Evolutionary conservation across 2,888 invertebrate species (phyloP).

Genomic region (Cheilosia soror): DNA sequence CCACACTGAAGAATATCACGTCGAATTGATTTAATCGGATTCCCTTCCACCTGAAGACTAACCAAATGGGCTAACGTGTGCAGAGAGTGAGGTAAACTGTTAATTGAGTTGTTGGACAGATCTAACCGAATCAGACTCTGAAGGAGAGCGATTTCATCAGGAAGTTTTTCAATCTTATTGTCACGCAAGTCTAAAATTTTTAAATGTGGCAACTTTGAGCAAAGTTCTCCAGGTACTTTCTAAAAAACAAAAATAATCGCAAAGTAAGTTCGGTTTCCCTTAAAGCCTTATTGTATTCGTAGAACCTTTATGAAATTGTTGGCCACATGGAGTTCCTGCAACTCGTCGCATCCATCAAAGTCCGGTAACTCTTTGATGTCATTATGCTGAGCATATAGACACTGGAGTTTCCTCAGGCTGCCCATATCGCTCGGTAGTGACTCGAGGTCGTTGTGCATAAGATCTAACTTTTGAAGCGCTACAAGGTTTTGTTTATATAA

Average conservation of each 20-base stretch:
- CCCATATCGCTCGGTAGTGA: slow-evolving; percentile 87
- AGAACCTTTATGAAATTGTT: slow-evolving; percentile 91
- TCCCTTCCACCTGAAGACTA: slow-evolving; percentile 93
- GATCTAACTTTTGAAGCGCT: slow-evolving; percentile 88
- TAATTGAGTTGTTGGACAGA: slow-evolving; percentile 91
- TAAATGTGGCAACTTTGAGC: slow-evolving; percentile 89
- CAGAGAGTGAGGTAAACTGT: slow-evolving; percentile 88
- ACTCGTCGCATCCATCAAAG: slow-evolving; percentile 89
- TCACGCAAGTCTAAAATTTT: slow-evolving; percentile 91
- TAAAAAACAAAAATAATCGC: slow-evolving; percentile 79
- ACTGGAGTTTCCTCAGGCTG: slow-evolving; percentile 89
- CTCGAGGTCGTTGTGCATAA: slow-evolving; percentile 89
- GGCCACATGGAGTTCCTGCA: slow-evolving; percentile 92
- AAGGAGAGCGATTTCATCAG: slow-evolving; percentile 90
- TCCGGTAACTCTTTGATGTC: slow-evolving; percentile 90
- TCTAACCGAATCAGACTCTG: slow-evolving; percentile 92
- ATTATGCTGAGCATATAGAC: slow-evolving; percentile 92
- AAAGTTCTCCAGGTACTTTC: slow-evolving; percentile 89
- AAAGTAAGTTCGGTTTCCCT: slow-evolving; percentile 18
- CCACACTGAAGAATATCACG: slow-evolving; percentile 93
- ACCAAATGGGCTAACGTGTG: slow-evolving; percentile 91
- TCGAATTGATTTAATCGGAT: slow-evolving; percentile 91
- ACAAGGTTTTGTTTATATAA: slow-evolving; percentile 13
- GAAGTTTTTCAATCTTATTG: slow-evolving; percentile 91
- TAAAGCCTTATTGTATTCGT: neutral